Base-by-base conservation (phyloP, 2,113 vertebrate species). In the Hydrochoerus hydrochaeris region DNA sequence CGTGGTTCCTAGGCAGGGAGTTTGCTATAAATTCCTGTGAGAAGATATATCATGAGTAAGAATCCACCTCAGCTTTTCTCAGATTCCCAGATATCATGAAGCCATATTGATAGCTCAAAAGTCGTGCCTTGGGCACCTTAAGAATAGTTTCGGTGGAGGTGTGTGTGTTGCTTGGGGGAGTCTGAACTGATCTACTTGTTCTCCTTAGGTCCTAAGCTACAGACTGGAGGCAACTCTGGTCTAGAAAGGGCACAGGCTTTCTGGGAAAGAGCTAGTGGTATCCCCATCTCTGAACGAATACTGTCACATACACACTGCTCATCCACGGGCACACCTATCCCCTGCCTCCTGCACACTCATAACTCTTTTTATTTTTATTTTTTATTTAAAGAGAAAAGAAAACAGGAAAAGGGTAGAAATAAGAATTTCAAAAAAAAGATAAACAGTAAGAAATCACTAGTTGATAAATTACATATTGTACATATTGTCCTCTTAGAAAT, bases 191-290 rank as follows among this genome's bases (percentile, higher is more conserved):
- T 32, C 24, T 63, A 7, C 49, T 65, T 77, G 46, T 90, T 90
- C 41, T 96, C 17, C 13, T 94, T 32, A 60, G n/a, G 26, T 52
- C 65, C 38, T 32, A 65, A 63, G 24, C 9, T 26, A 88, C 38
- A 96, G 69, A 80, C n/a, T 67, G 49, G 57, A 81, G 57, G 75
- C 58, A 92, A 67, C 65, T 63, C 24, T 82, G 46, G 65, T 41
- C 71, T 95, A 49, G 22, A 49, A 38, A 83, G 35, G n/a, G n/a
- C n/a, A 28, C 54, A 65, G 75, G 49, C 28, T 96, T 62, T 88
- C 67, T 92, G n/a, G 85, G 90, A 95, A 73, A 85, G 20, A 80
- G 46, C 30, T 6, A 49, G 30, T 24, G 28, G 62, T 84, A 52
- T 82, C 24, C 2, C 13, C 10, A 28, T 41, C 12, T 28, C 26